A percentile compares a stretch with the other conserved stretches of the same genome.
These are phyloP conservation scores for Euglossa dilemma DNA, from an alignment of 1,140 invertebrate species.

Conservation along the genomic window DNA sequence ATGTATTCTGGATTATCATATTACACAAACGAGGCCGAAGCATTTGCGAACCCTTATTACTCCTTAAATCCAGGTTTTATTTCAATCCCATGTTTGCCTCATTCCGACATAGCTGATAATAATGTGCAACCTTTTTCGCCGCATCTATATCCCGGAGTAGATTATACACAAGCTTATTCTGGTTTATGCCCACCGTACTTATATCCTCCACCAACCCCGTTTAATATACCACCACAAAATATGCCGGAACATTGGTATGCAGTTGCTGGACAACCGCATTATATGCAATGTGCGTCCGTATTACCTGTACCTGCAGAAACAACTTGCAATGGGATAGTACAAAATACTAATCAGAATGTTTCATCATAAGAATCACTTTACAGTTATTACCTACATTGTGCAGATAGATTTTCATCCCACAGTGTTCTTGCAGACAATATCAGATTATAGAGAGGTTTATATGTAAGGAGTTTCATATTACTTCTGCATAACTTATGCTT, in stretches of 20 bases:
- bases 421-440: not conserved
- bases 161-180: conserved; percentile 52
- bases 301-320: conserved; percentile 24
- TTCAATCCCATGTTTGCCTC: conserved; percentile 51
- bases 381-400: not conserved
- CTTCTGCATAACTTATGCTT: not conserved
- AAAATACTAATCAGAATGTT: conserved; percentile 25
- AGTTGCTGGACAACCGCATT: conserved; percentile 59
- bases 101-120: conserved; percentile 51
- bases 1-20: conserved; percentile 53
- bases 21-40: conserved; percentile 53
- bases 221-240: conserved; percentile 42
- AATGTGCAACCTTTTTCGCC: conserved; percentile 32
- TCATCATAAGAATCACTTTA: conserved; percentile 7
- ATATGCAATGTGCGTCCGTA: conserved; percentile 48
- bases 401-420: not conserved
- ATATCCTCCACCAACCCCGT: conserved; percentile 47
- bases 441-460: not conserved
- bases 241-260: conserved; percentile 65
- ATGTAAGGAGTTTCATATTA: not conserved
- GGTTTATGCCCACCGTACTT: conserved; percentile 49
- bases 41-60: conserved; percentile 42
- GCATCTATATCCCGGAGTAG: conserved; percentile 42
- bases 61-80: conserved; percentile 40
- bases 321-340: conserved; percentile 20